phyloP scores from a whole-genome alignment of 2,113 vertebrate genomes.

The Myrmecophaga tridactyla region DNA sequence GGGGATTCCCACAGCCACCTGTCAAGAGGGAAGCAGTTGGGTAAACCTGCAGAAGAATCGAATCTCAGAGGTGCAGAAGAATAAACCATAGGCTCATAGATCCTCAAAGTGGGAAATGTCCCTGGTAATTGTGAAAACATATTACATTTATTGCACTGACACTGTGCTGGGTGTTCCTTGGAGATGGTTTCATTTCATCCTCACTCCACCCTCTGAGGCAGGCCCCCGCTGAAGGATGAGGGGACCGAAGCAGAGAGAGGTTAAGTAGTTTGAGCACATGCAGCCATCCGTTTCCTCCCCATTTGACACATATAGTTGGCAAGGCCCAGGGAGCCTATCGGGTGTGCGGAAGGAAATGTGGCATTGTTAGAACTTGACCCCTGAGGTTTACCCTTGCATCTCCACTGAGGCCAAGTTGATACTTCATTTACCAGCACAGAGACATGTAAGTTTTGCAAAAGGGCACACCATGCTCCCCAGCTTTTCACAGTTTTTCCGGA shows the following conservation, averaged over 20 bases:
- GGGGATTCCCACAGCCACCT: not conserved
- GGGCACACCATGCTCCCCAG: not conserved
- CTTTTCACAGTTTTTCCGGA: not conserved
- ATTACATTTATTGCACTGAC: too few relatives aligned
- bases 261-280: not conserved
- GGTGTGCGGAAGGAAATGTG: not conserved
- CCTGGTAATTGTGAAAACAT: not conserved
- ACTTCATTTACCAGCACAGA: not conserved
- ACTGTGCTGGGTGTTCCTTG: not conserved
- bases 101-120: not conserved
- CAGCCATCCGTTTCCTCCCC: not conserved
- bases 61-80: not conserved
- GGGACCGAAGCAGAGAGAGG: not conserved
- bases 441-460: too few relatives aligned
- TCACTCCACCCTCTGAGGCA: not conserved
- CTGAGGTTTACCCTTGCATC: too few relatives aligned
- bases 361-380: not conserved
- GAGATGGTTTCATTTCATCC: too few relatives aligned
- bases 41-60: not conserved
- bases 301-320: too few relatives aligned
- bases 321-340: not conserved
- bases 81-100: not conserved
- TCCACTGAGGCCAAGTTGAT: not conserved
- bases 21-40: not conserved
- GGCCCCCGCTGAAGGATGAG: too few relatives aligned